phyloP scores from a whole-genome alignment of 2,888 invertebrate species.

The Hedya salicella region DNA sequence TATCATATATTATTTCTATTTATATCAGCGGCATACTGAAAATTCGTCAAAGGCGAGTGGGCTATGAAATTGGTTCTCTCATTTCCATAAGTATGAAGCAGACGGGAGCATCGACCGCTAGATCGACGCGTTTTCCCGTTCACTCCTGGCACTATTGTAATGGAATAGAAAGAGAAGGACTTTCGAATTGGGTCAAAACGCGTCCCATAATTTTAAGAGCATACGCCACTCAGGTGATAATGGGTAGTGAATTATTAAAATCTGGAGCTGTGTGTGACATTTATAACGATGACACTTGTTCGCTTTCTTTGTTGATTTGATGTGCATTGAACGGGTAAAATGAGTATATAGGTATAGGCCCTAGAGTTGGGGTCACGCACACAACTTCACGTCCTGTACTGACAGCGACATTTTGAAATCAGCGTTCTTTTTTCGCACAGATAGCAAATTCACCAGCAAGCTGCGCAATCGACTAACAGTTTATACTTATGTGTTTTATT shows the following conservation, averaged over 20 bases:
- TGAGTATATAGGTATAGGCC: background rate
- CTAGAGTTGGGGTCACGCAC: no score
- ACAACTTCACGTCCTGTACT: no score
- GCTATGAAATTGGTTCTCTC: slow-evolving; percentile 43
- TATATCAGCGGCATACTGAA: slow-evolving; percentile 24
- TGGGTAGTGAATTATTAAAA: slow-evolving; percentile 36
- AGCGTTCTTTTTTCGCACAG: no score
- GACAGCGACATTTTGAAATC: no score
- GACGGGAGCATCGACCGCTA: slow-evolving; percentile 31
- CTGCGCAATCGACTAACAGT: no score
- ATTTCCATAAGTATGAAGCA: slow-evolving; percentile 46
- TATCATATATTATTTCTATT: slow-evolving; percentile 10
- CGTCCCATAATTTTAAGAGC: slow-evolving; percentile 33
- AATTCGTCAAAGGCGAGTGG: slow-evolving; percentile 41
- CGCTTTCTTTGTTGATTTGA: slow-evolving; percentile 1
- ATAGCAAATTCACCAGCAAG: no score
- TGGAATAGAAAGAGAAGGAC: slow-evolving; percentile 38
- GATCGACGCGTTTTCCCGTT: slow-evolving; percentile 16
- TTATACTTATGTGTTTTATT: no score
- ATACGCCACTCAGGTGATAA: slow-evolving; percentile 32
- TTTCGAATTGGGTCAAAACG: slow-evolving; percentile 44
- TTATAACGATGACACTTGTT: slow-evolving; percentile 22
- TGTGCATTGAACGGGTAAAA: background rate
- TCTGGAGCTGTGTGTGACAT: slow-evolving; percentile 24
- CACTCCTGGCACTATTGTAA: background rate